Evolutionary conservation across 2,888 invertebrate species (phyloP).

Genomic region (Diarsia brunnea): DNA sequence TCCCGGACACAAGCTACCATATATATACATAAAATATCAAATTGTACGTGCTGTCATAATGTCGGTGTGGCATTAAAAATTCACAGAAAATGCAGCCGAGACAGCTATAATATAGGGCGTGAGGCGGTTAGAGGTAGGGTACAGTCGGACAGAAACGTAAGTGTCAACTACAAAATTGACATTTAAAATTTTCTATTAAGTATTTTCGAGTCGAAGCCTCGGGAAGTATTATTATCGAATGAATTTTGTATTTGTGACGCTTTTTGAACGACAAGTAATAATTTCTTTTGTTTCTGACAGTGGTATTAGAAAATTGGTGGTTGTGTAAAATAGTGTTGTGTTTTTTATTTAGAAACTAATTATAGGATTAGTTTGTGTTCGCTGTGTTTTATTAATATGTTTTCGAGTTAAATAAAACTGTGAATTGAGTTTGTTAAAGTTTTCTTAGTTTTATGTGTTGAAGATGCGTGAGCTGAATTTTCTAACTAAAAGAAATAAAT

Average conservation of each 20-base stretch:
- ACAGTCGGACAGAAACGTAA: slow-evolving; percentile 33
- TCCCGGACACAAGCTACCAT: slow-evolving; percentile 14
- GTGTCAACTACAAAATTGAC: slow-evolving; percentile 54
- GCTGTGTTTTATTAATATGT: background rate
- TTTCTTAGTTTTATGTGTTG: slow-evolving; percentile 11
- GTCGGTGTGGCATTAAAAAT: slow-evolving; percentile 61
- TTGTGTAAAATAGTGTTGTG: slow-evolving; percentile 10
- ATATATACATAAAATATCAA: slow-evolving; percentile 54
- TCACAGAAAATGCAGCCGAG: slow-evolving; percentile 62
- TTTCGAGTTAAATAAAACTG: slow-evolving; percentile 12
- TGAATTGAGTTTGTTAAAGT: slow-evolving; percentile 25
- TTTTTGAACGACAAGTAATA: slow-evolving; percentile 19
- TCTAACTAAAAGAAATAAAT: slow-evolving; percentile 3
- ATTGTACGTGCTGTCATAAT: slow-evolving; percentile 61
- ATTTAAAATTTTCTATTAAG: slow-evolving; percentile 48
- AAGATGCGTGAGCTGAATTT: slow-evolving; percentile 6
- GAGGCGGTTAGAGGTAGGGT: slow-evolving; percentile 44
- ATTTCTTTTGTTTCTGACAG: slow-evolving; percentile 23
- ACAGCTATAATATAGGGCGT: slow-evolving; percentile 56
- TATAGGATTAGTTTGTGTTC: slow-evolving; percentile 21
- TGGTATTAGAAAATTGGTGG: slow-evolving; percentile 14
- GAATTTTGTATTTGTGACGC: slow-evolving; percentile 54
- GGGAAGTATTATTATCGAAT: slow-evolving; percentile 61
- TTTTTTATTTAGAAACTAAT: slow-evolving; percentile 15
- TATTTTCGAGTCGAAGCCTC: slow-evolving; percentile 29